phyloP scores from a whole-genome alignment of 2,113 vertebrate genomes.

The Alouatta palliata region DNA sequence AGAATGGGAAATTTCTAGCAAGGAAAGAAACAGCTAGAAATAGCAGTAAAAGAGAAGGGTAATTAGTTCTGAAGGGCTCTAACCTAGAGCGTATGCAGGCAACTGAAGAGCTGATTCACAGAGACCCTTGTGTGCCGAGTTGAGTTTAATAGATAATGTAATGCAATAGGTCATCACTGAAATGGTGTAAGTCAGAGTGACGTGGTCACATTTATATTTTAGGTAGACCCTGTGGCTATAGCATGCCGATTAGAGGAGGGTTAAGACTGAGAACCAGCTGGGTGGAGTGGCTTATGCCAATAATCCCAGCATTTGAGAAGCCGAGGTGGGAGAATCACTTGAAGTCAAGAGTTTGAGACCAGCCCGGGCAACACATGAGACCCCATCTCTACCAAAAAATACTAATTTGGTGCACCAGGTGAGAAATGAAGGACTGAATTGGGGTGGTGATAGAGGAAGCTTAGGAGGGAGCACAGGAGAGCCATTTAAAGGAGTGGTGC shows the following conservation, averaged over 20 bases:
- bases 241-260: neutral
- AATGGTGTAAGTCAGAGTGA: neutral
- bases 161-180: neutral
- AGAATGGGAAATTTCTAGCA: neutral
- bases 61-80: neutral
- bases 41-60: neutral
- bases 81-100: neutral
- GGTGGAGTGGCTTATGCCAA: too few species aligned
- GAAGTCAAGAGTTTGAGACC: neutral
- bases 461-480: neutral
- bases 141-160: neutral
- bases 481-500: neutral
- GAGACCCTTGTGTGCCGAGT: neutral
- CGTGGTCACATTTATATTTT: neutral
- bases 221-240: neutral
- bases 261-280: neutral
- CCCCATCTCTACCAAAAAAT: too few species aligned
- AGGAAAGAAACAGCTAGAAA: neutral
- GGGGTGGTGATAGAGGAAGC: neutral
- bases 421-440: slow-evolving; percentile 28
- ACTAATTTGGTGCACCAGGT: neutral
- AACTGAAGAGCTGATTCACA: neutral
- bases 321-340: neutral
- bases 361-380: neutral
- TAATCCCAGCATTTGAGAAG: too few species aligned